A percentile compares a stretch with the other conserved stretches of the same genome.
Conservation (phyloP, 2,113 vertebrate genomes). For the Columbina picui region DNA sequence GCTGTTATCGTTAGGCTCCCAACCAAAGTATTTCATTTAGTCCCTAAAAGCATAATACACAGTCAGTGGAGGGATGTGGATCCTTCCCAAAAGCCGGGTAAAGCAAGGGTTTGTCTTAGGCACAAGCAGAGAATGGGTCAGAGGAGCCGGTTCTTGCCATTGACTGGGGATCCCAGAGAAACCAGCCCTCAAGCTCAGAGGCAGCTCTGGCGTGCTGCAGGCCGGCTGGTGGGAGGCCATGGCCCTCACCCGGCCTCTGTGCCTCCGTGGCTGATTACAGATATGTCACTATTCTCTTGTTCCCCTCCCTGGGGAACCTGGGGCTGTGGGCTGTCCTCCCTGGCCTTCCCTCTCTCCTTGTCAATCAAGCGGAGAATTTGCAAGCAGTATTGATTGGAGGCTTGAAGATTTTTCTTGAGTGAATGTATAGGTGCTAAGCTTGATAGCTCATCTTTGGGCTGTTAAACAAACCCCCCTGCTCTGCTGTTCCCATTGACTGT, state of each 20-base stretch:
- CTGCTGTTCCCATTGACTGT: constrained; percentile 1
- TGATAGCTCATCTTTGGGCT: constrained; percentile 8
- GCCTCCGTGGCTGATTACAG: background rate
- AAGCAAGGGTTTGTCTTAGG: background rate
- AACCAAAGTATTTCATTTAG: background rate
- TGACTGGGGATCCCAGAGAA: background rate
- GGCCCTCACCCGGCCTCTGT: constrained; percentile 20
- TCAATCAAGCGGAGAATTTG: constrained; percentile 50
- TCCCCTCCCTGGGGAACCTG: background rate
- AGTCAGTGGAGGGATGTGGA: background rate
- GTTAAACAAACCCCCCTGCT: background rate
- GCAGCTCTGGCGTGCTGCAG: background rate
- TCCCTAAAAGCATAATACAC: background rate
- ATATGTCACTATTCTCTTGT: background rate
- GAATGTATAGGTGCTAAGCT: background rate
- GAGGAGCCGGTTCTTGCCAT: background rate
- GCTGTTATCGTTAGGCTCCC: background rate
- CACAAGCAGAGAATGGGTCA: fast-evolving
- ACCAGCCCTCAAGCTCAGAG: background rate
- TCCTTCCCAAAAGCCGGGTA: background rate
- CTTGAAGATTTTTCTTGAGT: constrained; percentile 21
- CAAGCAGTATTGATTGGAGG: constrained; percentile 47
- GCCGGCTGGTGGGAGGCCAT: background rate
- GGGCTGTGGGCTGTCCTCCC: background rate
- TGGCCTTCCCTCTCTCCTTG: constrained; percentile 15